Percentiles rank a stretch among this genome's conserved stretches.
Evolutionary conservation across 1,140 invertebrate genomes (phyloP).

Genomic region (Leptopilina clavipes): DNA sequence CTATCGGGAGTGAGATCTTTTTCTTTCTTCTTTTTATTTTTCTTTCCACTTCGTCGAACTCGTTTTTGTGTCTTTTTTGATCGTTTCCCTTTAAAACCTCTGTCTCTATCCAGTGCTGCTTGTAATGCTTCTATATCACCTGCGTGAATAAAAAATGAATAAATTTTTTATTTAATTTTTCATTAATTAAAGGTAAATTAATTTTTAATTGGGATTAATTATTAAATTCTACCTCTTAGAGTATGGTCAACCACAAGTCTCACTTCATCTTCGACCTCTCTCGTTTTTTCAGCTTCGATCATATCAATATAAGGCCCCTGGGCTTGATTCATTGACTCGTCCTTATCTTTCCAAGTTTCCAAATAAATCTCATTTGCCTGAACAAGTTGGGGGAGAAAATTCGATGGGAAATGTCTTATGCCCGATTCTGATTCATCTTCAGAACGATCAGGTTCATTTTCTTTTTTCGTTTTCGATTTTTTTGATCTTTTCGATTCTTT

Average conservation of each 20-base stretch:
- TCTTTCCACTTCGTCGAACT: slow-evolving; percentile 86
- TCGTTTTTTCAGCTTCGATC: slow-evolving; percentile 87
- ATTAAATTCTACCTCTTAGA: slow-evolving; percentile 78
- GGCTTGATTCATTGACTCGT: slow-evolving; percentile 82
- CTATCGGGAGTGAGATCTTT: slow-evolving; percentile 96
- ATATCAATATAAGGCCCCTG: slow-evolving; percentile 87
- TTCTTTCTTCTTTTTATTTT: slow-evolving; percentile 94
- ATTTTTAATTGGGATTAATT: not conserved
- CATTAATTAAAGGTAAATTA: not conserved
- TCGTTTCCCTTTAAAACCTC: slow-evolving; percentile 84
- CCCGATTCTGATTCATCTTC: slow-evolving; percentile 77
- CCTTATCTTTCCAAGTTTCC: slow-evolving; percentile 87
- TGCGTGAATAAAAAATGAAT: slow-evolving; percentile 43
- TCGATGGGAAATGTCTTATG: slow-evolving; percentile 74
- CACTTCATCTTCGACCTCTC: slow-evolving; percentile 89
- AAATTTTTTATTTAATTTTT: not conserved
- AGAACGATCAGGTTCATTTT: slow-evolving; percentile 76
- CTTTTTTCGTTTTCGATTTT: slow-evolving; percentile 72
- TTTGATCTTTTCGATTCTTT: slow-evolving; percentile 86
- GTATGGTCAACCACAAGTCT: slow-evolving; percentile 88
- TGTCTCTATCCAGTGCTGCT: slow-evolving; percentile 85
- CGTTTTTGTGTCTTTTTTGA: slow-evolving; percentile 87
- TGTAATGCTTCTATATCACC: slow-evolving; percentile 72
- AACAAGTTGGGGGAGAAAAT: slow-evolving; percentile 74
- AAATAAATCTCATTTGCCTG: slow-evolving; percentile 75